Evolutionary conservation across 2,113 vertebrate genomes (phyloP), one percentile per base, ranked within the genome.

Genomic region (Ceyx margarethae): DNA sequence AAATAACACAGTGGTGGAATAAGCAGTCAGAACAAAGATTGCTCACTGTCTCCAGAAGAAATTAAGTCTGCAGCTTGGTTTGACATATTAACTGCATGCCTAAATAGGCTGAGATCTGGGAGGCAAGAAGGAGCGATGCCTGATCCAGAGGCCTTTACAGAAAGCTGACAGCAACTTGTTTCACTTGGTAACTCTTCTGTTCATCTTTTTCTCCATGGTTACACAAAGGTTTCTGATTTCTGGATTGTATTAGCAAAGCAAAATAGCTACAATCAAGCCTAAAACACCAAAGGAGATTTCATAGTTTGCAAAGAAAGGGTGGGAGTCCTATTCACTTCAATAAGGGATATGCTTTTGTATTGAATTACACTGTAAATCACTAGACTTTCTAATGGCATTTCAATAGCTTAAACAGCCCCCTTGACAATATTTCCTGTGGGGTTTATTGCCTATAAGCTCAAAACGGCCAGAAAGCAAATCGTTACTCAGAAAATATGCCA

Each of bases 301-400:
- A 91, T 21, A 86, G 83, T 69, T 85, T 74, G 54, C 43, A 87
- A 94, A 91, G 81, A 85, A 90, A 91, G 71, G 84, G 87, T 76
- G 42, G 86, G 83, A 95, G 85, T 91, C 89, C 77, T 74, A 61
- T 25, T 91, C 87, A 48, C 56, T 87, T 89, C 65, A 77, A 75
- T 83, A 87, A 91, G 79, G 84, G 85, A 94, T 91, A 92, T 67
- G 75, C 75, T 93, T 92, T 91, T 87, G 74, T 95, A 93, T 50
- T 74, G 92, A 89, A 89, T 89, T 94, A 82, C 85, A 43, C 81
- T 87, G 87, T 83, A 95, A 91, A 95, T 84, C 68, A 85, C 67
- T 33, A 56, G 89, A 82, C 72, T 75, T 96, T 89, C 89, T 93
- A 94, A 92, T 82, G 56, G 75, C 69, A 88, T 94, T 94, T 96